A percentile compares a stretch with the other conserved stretches of the same genome.
Evolutionary conservation across 2,888 invertebrate genomes (phyloP).

Genomic region (Lamproptera curius): DNA sequence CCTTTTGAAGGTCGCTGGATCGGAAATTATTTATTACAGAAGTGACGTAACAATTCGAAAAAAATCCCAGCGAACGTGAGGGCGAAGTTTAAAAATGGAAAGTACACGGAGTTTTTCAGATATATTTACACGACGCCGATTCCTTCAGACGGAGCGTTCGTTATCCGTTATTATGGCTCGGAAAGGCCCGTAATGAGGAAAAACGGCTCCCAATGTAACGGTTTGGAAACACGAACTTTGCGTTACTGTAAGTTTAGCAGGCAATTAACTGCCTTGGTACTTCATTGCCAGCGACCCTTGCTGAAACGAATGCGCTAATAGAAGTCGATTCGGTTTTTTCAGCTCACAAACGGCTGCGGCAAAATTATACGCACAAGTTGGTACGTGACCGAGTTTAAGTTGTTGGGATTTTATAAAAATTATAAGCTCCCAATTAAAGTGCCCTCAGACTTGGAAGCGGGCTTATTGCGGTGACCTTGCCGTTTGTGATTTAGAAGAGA

Average conservation of each 20-base stretch:
- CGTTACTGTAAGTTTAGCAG: constrained; percentile 42
- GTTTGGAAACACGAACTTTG: constrained; percentile 42
- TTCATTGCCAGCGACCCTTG: constrained; percentile 41
- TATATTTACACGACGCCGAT: constrained; percentile 15
- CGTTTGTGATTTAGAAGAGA: background rate
- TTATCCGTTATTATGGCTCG: constrained; percentile 46
- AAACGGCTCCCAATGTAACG: constrained; percentile 48
- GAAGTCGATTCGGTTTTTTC: constrained; percentile 20
- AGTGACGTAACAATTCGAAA: constrained; percentile 11
- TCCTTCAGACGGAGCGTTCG: constrained; percentile 32
- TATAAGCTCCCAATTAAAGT: constrained; percentile 8
- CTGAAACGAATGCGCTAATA: constrained; percentile 32
- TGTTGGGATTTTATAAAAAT: background rate
- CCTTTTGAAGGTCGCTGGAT: constrained; percentile 17
- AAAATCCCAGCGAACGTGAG: constrained; percentile 15
- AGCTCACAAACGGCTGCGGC: background rate
- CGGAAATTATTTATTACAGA: constrained; percentile 26
- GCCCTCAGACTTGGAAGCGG: background rate
- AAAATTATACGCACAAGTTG: constrained; percentile 1
- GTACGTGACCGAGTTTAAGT: constrained; percentile 7
- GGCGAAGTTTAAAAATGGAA: constrained; percentile 5
- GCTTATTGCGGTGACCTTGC: constrained; percentile 2
- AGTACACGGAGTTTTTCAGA: constrained; percentile 11
- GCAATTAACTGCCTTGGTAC: constrained; percentile 51
- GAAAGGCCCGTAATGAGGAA: constrained; percentile 53